Evolutionary conservation across 2,888 invertebrate genomes (phyloP).

Genomic region (Drosophila tanythrix): DNA sequence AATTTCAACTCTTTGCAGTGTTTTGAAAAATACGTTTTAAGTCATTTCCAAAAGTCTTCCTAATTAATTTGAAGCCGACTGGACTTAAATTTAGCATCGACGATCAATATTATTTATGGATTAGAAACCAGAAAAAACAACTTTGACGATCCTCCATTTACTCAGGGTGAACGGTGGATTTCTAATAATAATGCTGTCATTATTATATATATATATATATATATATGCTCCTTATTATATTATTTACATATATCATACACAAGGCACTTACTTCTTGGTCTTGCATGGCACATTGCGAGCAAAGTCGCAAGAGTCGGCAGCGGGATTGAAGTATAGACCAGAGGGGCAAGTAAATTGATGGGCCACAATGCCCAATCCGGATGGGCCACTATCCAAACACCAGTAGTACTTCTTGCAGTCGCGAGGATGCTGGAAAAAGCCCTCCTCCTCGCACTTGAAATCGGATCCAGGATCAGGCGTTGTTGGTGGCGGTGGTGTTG

Average conservation of each 20-base stretch:
- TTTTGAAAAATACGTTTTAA: no score
- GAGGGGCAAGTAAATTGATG: constrained; percentile 97
- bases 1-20: no score
- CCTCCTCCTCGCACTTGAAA: constrained; percentile 96
- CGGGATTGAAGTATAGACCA: constrained; percentile 95
- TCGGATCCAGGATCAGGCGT: constrained; percentile 95
- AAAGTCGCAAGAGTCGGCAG: constrained; percentile 96
- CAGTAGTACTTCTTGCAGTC: constrained; percentile 98
- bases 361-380: constrained; percentile 94
- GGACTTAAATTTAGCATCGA: no score
- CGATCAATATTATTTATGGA: no score
- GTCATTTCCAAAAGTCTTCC: no score
- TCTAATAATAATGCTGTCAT: background rate
- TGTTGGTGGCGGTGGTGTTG: constrained; percentile 89
- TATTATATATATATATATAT: background rate
- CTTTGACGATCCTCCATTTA: background rate
- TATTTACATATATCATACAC: background rate
- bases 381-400: constrained; percentile 95
- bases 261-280: constrained; percentile 84
- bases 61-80: no score
- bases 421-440: constrained; percentile 95
- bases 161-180: background rate
- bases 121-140: background rate
- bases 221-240: background rate
- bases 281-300: constrained; percentile 94